Percentiles rank a stretch among this genome's conserved stretches.
phyloP scores from a whole-genome alignment of 1,140 invertebrate species.

The Trichogramma pretiosum region DNA sequence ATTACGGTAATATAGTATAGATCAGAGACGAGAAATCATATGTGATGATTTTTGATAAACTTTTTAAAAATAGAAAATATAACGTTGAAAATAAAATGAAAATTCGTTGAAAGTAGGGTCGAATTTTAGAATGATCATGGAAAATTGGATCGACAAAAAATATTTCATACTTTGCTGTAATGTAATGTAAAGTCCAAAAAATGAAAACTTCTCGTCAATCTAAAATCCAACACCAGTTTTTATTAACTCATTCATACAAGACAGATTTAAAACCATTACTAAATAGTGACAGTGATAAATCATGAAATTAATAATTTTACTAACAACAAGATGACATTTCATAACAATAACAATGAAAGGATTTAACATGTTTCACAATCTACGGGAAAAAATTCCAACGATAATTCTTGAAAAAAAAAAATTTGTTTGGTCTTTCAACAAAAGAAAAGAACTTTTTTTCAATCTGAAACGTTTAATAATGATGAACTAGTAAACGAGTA shows the following conservation, averaged over 20 bases:
- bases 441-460: slow-evolving; percentile 7
- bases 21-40: slow-evolving; percentile 13
- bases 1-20: slow-evolving; percentile 11
- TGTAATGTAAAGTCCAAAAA: too few species aligned
- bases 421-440: slow-evolving; percentile 1
- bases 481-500: too few species aligned
- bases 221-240: slow-evolving; percentile 16
- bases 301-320: slow-evolving; percentile 12
- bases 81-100: slow-evolving; percentile 8
- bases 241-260: slow-evolving; percentile 17
- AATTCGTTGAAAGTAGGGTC: slow-evolving; percentile 6
- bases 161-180: too few species aligned
- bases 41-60: too few species aligned
- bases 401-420: slow-evolving; percentile 6
- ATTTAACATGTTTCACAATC: slow-evolving; percentile 8
- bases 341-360: slow-evolving; percentile 15
- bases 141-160: background rate
- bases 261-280: slow-evolving; percentile 8
- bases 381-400: slow-evolving; percentile 13
- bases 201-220: slow-evolving; percentile 11
- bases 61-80: too few species aligned
- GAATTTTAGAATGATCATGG: slow-evolving; percentile 17
- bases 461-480: too few species aligned
- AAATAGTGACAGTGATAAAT: slow-evolving; percentile 11
- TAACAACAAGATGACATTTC: slow-evolving; percentile 16